Evolutionary conservation across 2,888 invertebrate species (phyloP).

Genomic region (Athalia cordata): DNA sequence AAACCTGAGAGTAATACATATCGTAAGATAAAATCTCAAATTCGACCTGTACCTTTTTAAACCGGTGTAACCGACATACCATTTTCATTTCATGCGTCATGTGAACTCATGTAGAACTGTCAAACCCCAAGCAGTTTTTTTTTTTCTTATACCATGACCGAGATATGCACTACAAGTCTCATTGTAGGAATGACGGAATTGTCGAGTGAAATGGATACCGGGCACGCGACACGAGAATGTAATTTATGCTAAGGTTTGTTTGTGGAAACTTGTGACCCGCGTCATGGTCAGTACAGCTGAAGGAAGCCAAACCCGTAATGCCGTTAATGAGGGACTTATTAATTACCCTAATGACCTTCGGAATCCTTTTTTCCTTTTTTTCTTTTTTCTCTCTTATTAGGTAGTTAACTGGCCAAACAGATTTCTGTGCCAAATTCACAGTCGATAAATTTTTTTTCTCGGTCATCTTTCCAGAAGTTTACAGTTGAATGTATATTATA

Average conservation of each 20-base stretch:
- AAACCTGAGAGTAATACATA: no score
- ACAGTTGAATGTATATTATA: no score
- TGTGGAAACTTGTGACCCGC: slow-evolving; percentile 51
- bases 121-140: no score
- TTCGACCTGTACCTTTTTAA: no score
- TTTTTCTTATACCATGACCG: no score
- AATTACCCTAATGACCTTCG: slow-evolving; percentile 68
- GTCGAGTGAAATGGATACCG: slow-evolving; percentile 33
- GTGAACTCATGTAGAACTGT: no score
- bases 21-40: no score
- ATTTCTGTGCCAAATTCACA: slow-evolving; percentile 1
- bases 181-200: slow-evolving; percentile 36
- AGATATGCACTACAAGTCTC: slow-evolving; percentile 8
- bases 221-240: slow-evolving; percentile 59
- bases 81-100: no score
- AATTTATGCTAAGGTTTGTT: slow-evolving; percentile 62
- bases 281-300: slow-evolving; percentile 30
- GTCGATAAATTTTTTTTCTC: slow-evolving; percentile 21
- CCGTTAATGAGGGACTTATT: slow-evolving; percentile 65
- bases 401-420: slow-evolving; percentile 8
- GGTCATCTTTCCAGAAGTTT: neutral
- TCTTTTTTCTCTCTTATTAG: neutral
- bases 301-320: slow-evolving; percentile 55
- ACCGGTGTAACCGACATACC: no score
- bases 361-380: slow-evolving; percentile 55